Conservation (phyloP, 2,113 vertebrate genomes). For the Tyto alba region DNA sequence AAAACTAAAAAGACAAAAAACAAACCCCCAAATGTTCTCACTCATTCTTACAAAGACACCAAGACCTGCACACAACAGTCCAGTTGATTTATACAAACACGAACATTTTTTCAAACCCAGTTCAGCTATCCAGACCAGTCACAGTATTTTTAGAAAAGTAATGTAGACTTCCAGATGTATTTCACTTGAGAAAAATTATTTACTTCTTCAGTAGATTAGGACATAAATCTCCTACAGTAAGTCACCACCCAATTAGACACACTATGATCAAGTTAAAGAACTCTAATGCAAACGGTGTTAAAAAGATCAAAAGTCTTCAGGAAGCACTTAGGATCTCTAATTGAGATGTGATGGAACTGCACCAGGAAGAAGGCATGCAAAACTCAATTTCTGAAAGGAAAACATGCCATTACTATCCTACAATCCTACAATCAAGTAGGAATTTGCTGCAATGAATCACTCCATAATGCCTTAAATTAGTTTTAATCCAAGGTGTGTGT, state of each 20-base stretch:
- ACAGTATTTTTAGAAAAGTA: neutral
- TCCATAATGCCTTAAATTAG: neutral
- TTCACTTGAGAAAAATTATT: neutral
- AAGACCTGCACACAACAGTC: neutral
- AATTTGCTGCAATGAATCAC: neutral
- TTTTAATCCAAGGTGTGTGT: neutral
- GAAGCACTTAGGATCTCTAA: neutral
- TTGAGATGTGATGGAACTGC: neutral
- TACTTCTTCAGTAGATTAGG: neutral
- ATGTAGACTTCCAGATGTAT: neutral
- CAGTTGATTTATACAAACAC: neutral
- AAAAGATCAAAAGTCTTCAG: neutral
- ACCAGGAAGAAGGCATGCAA: neutral
- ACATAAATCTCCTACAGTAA: neutral
- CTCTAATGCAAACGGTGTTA: neutral
- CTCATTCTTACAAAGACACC: neutral
- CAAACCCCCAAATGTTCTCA: neutral
- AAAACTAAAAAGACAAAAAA: neutral
- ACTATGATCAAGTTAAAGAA: neutral
- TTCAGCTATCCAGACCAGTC: neutral
- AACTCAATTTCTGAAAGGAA: neutral
- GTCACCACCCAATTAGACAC: neutral
- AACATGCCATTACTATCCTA: neutral
- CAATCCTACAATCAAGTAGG: neutral
- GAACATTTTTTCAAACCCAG: neutral